phyloP scores from a whole-genome alignment of 2,113 vertebrate species.

The Neoarius graeffei region DNA sequence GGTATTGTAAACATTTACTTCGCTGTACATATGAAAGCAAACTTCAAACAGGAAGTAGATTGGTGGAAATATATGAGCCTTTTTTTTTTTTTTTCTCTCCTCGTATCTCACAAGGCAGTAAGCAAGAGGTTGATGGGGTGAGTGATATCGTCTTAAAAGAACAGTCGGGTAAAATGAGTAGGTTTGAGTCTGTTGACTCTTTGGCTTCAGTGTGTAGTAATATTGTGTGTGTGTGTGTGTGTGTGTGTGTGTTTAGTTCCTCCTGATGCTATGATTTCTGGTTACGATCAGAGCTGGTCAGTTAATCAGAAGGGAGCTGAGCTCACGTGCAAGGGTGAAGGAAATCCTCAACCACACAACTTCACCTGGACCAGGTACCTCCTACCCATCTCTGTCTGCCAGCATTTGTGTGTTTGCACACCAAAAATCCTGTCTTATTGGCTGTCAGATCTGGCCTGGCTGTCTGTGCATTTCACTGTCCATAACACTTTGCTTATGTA shows the following conservation, averaged over 20 bases:
- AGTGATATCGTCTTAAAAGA: neutral
- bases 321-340: slow-evolving; percentile 75
- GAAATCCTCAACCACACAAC: slow-evolving; percentile 73
- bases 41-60: neutral
- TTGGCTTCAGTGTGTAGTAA: neutral
- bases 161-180: neutral
- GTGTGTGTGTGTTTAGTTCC: slow-evolving; percentile 74
- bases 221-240: slow-evolving; percentile 36
- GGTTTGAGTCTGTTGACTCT: neutral
- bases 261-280: slow-evolving; percentile 75
- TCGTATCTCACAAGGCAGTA: neutral
- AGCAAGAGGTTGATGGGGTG: neutral
- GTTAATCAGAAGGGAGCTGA: slow-evolving; percentile 71
- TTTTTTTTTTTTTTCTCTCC: neutral
- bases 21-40: neutral
- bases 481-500: neutral
- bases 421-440: neutral
- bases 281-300: slow-evolving; percentile 69
- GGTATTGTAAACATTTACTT: neutral
- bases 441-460: neutral
- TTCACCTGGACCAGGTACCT: slow-evolving; percentile 84
- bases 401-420: neutral
- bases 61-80: neutral
- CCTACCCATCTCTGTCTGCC: slow-evolving; percentile 24
- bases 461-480: neutral